A percentile compares a stretch with the other conserved stretches of the same genome.
Conservation (phyloP, 2,888 invertebrate genomes). For the Parnassius orleans region DNA sequence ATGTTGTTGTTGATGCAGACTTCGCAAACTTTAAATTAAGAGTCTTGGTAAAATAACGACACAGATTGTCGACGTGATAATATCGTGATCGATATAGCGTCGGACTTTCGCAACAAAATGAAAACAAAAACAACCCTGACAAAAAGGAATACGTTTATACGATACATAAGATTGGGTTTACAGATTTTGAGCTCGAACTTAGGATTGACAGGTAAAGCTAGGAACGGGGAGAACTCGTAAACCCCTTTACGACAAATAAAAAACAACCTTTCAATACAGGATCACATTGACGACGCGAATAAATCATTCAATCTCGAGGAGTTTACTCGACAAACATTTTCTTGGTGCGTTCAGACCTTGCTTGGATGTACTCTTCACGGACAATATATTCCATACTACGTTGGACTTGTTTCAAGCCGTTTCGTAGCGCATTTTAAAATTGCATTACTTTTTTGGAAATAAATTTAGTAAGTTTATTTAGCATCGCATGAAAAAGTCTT, state of each 20-base stretch:
- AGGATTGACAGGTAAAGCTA: slow-evolving; percentile 43
- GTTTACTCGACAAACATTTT: slow-evolving; percentile 33
- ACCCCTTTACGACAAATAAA: slow-evolving; percentile 55
- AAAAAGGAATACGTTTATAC: slow-evolving; percentile 55
- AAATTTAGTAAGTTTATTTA: slow-evolving; percentile 10
- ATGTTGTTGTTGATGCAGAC: too few relatives aligned
- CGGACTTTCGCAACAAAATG: slow-evolving; percentile 65
- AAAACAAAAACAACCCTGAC: slow-evolving; percentile 52
- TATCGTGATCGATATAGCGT: slow-evolving; percentile 50
- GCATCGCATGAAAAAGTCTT: slow-evolving; percentile 4
- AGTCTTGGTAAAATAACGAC: slow-evolving; percentile 12
- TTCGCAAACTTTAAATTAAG: too few relatives aligned
- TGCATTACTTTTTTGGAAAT: slow-evolving; percentile 10
- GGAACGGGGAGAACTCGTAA: slow-evolving; percentile 51
- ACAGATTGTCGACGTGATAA: slow-evolving; percentile 40
- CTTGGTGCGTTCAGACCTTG: slow-evolving; percentile 14
- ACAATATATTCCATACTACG: slow-evolving; percentile 16
- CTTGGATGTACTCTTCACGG: slow-evolving; percentile 12
- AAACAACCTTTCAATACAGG: slow-evolving; percentile 30
- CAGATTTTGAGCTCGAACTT: slow-evolving; percentile 52
- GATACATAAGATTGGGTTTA: slow-evolving; percentile 69
- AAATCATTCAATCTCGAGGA: slow-evolving; percentile 69
- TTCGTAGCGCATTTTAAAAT: slow-evolving; percentile 12
- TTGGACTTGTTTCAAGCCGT: slow-evolving; percentile 12
- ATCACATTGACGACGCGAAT: slow-evolving; percentile 49